A percentile compares a stretch with the other conserved stretches of the same genome.
Conservation (phyloP, 1,140 invertebrate species). For the Armadillidium nasatum region DNA sequence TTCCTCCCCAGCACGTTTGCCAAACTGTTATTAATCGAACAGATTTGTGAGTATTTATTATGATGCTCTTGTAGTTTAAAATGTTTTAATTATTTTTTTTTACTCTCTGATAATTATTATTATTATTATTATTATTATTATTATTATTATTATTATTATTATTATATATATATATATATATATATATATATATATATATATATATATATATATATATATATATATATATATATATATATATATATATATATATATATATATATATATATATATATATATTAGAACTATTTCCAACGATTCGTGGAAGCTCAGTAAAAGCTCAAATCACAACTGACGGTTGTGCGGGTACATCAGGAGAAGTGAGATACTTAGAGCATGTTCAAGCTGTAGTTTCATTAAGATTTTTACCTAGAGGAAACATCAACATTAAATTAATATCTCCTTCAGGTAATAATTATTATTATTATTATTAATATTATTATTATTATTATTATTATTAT, state of each 20-base stretch:
- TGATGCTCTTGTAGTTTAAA: no score
- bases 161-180: no score
- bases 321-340: slow-evolving; percentile 85
- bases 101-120: not conserved
- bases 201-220: no score
- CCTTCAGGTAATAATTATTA: slow-evolving; percentile 60
- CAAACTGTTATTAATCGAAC: slow-evolving; percentile 83
- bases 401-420: slow-evolving; percentile 82
- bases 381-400: slow-evolving; percentile 83
- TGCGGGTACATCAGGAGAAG: slow-evolving; percentile 75
- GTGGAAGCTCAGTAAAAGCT: slow-evolving; percentile 49
- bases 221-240: no score
- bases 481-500: no score
- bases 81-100: no score
- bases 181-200: no score
- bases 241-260: no score
- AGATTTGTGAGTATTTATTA: slow-evolving; percentile 54
- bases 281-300: no score
- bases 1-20: slow-evolving; percentile 94
- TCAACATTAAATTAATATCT: slow-evolving; percentile 75
- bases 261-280: no score
- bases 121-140: no score
- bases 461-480: slow-evolving; percentile 16
- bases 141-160: no score
- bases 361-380: slow-evolving; percentile 85